Conservation (phyloP, 2,113 vertebrate species). For the Semicossyphus pulcher region DNA sequence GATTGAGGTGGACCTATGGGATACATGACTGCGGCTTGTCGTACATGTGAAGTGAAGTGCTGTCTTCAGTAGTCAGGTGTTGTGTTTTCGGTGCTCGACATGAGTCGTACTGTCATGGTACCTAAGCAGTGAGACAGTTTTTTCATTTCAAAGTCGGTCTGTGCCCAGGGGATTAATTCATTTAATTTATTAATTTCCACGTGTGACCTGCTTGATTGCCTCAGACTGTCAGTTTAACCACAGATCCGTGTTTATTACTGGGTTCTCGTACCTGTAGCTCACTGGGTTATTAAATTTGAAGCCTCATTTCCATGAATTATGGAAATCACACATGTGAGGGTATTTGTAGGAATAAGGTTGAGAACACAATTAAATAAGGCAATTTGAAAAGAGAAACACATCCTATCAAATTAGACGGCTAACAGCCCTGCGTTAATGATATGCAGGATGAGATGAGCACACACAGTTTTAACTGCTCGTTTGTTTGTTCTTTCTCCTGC, state of each 20-base stretch:
- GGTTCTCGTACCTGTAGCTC: conserved; percentile 56
- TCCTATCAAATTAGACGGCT: conserved; percentile 64
- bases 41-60: conserved; percentile 25
- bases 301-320: conserved; percentile 73
- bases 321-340: conserved; percentile 66
- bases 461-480: conserved; percentile 56
- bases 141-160: conserved; percentile 57
- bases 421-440: conserved; percentile 58
- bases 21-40: conserved; percentile 22
- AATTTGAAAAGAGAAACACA: conserved; percentile 60
- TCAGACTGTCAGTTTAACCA: conserved; percentile 52
- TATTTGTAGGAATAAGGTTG: conserved; percentile 63
- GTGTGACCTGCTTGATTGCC: conserved; percentile 55
- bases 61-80: conserved; percentile 12
- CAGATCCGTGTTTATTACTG: conserved; percentile 41
- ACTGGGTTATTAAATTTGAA: conserved; percentile 60
- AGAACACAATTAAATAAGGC: conserved; percentile 70
- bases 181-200: conserved; percentile 54
- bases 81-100: conserved; percentile 14
- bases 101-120: conserved; percentile 29
- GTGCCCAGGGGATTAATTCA: conserved; percentile 48
- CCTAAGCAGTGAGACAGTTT: conserved; percentile 43
- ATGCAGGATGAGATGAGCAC: conserved; percentile 54
- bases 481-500: conserved; percentile 28
- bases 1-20: conserved; percentile 45